Conservation (phyloP, 1,140 invertebrate genomes). For the Fopius arisanus region DNA sequence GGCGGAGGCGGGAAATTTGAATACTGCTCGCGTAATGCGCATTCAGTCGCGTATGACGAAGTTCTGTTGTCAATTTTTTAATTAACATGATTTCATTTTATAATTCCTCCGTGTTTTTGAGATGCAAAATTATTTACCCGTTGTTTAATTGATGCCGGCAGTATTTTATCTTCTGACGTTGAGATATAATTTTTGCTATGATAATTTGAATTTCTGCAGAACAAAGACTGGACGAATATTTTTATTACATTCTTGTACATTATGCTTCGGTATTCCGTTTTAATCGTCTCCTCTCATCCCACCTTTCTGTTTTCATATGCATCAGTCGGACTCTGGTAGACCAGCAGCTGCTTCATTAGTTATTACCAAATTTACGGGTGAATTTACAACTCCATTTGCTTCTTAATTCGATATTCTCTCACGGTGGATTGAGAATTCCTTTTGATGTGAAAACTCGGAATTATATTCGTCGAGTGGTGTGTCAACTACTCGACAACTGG, state of each 20-base stretch:
- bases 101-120: too few species aligned
- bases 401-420: background rate
- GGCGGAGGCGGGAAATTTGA: too few species aligned
- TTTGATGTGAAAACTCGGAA: background rate
- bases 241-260: background rate
- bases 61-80: too few species aligned
- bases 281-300: background rate
- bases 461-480: background rate
- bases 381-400: background rate
- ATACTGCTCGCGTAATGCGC: too few species aligned
- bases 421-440: background rate
- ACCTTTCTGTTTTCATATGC: background rate
- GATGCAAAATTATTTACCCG: too few species aligned
- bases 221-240: background rate
- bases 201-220: background rate
- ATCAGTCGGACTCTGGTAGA: background rate
- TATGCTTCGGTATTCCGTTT: background rate
- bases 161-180: too few species aligned
- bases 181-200: too few species aligned
- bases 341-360: too few species aligned
- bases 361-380: background rate
- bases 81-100: too few species aligned
- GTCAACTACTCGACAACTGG: background rate
- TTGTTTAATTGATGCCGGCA: too few species aligned
- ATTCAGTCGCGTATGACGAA: too few species aligned